Conservation (phyloP, 2,113 vertebrate genomes). For the Ranitomeya variabilis region DNA sequence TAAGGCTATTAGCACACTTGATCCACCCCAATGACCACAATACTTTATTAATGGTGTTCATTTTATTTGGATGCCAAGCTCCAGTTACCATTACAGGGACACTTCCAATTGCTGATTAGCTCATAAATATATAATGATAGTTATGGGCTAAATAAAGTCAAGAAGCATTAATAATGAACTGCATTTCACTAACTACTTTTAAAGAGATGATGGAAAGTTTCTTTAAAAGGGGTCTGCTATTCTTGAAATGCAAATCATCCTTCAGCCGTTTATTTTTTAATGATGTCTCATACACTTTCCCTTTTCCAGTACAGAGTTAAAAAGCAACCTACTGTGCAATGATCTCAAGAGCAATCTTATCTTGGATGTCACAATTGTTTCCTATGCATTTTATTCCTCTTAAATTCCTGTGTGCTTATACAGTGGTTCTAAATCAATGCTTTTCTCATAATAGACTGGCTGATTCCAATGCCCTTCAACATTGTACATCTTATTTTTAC, state of each 20-base stretch:
- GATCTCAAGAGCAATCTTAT: constrained; percentile 43
- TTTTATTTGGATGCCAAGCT: constrained; percentile 77
- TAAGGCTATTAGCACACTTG: constrained; percentile 81
- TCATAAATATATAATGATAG: constrained; percentile 83
- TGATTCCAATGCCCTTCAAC: background rate
- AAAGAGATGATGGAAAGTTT: constrained; percentile 63
- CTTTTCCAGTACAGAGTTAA: constrained; percentile 50
- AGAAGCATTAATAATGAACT: constrained; percentile 76
- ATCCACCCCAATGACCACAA: constrained; percentile 79
- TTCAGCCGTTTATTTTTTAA: constrained; percentile 70
- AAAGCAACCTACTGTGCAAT: constrained; percentile 40
- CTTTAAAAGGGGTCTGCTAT: constrained; percentile 66
- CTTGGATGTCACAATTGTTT: constrained; percentile 46
- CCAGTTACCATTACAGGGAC: constrained; percentile 84
- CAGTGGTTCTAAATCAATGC: constrained; percentile 31
- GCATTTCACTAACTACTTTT: constrained; percentile 64
- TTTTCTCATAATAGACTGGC: constrained; percentile 11
- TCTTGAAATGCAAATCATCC: constrained; percentile 71
- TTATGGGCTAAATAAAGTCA: constrained; percentile 74
- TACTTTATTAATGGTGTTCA: constrained; percentile 74
- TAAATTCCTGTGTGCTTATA: constrained; percentile 24
- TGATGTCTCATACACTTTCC: constrained; percentile 61
- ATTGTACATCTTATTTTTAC: background rate
- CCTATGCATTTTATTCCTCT: constrained; percentile 18
- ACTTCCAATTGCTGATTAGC: constrained; percentile 82